Percentiles rank a stretch among this genome's conserved stretches.
Evolutionary conservation across 2,113 vertebrate species (phyloP).

Genomic region (Psilopogon haemacephalus): DNA sequence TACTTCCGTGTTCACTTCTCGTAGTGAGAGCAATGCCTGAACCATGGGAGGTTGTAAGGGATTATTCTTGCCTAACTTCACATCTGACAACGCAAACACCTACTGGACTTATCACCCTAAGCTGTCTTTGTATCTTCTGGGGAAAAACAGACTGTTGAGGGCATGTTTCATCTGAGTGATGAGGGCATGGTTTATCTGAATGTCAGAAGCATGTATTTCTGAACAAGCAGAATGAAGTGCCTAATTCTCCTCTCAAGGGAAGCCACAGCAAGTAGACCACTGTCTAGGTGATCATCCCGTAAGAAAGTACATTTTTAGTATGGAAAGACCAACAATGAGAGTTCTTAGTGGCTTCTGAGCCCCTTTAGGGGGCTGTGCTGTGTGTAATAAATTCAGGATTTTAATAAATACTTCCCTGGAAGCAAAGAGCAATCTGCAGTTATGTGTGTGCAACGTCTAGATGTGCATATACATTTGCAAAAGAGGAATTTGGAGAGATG

Average conservation of each 20-base stretch:
- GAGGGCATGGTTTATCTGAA: neutral
- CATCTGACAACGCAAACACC: neutral
- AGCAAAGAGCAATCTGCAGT: neutral
- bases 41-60: neutral
- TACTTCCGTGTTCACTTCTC: neutral
- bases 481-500: neutral
- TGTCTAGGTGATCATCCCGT: neutral
- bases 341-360: neutral
- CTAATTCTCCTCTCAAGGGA: neutral
- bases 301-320: neutral
- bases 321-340: neutral
- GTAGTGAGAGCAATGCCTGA: neutral
- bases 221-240: neutral
- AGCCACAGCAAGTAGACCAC: neutral
- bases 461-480: neutral
- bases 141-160: neutral
- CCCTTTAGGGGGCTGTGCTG: neutral
- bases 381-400: neutral
- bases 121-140: neutral
- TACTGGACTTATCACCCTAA: neutral
- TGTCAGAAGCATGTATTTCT: neutral
- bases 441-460: neutral
- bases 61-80: slow-evolving; percentile 6
- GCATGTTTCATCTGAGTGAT: rapidly evolving
- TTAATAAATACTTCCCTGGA: neutral